Evolutionary conservation across 2,797 vertebrate species (phyloP).

Genomic region (Syncerus caffer): DNA sequence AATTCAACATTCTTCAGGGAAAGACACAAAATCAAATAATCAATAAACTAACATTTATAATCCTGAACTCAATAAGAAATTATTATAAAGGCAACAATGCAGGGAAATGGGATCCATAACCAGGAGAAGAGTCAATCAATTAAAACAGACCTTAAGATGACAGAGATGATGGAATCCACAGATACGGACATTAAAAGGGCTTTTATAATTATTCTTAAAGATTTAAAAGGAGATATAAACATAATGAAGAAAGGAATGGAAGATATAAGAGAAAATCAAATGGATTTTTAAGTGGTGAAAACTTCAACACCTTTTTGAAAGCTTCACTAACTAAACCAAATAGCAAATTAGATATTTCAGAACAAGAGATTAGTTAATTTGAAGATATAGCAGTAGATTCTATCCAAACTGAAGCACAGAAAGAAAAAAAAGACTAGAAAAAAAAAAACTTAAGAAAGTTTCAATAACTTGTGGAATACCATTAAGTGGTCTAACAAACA

Average conservation of each 20-base stretch:
- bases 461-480: background rate
- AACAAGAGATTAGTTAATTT: background rate
- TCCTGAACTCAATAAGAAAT: background rate
- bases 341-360: background rate
- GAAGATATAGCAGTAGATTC: background rate
- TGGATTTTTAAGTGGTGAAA: background rate
- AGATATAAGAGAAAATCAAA: background rate
- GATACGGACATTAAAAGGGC: too few relatives aligned
- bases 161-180: background rate
- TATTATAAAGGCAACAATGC: background rate
- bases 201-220: background rate
- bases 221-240: background rate
- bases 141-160: background rate
- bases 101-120: background rate
- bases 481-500: background rate
- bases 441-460: background rate
- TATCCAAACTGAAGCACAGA: background rate
- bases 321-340: background rate
- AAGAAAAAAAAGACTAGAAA: background rate
- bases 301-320: background rate
- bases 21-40: background rate
- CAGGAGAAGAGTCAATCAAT: background rate
- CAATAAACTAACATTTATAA: background rate
- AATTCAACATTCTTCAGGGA: background rate
- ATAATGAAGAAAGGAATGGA: background rate